Conservation (phyloP, 2,113 vertebrate genomes). For the Campylorhamphus procurvoides region DNA sequence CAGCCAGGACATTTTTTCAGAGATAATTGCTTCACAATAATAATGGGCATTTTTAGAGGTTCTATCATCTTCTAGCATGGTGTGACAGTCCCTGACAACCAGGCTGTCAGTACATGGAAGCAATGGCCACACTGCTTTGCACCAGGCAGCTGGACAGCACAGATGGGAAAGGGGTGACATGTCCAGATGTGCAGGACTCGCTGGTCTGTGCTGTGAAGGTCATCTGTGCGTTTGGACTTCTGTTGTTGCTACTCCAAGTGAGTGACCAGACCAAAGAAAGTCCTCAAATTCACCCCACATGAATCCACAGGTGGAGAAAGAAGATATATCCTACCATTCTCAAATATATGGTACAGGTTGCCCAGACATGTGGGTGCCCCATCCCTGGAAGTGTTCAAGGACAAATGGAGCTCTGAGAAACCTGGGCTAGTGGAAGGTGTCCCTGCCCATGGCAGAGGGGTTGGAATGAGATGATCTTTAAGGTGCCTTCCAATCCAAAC, state of each 20-base stretch:
- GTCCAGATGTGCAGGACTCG: background rate
- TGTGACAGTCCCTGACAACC: fast-evolving
- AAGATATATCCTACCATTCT: background rate
- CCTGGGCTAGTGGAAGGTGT: background rate
- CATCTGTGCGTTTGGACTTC: background rate
- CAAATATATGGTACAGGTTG: background rate
- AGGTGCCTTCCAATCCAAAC: background rate
- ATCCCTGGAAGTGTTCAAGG: background rate
- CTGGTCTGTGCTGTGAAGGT: background rate
- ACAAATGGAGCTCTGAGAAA: background rate
- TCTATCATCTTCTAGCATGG: background rate
- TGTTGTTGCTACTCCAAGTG: background rate
- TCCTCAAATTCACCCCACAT: background rate
- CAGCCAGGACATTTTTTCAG: background rate
- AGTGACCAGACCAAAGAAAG: background rate
- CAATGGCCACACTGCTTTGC: background rate
- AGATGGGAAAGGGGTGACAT: background rate
- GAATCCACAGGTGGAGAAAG: background rate
- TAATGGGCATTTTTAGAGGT: background rate
- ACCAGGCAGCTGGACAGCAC: background rate
- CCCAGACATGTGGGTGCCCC: background rate
- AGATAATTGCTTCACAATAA: background rate
- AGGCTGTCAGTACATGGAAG: background rate
- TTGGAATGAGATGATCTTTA: background rate
- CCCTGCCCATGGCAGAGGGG: background rate